Base-by-base conservation (phyloP, 2,888 invertebrate species). In the Polietes domitor region DNA sequence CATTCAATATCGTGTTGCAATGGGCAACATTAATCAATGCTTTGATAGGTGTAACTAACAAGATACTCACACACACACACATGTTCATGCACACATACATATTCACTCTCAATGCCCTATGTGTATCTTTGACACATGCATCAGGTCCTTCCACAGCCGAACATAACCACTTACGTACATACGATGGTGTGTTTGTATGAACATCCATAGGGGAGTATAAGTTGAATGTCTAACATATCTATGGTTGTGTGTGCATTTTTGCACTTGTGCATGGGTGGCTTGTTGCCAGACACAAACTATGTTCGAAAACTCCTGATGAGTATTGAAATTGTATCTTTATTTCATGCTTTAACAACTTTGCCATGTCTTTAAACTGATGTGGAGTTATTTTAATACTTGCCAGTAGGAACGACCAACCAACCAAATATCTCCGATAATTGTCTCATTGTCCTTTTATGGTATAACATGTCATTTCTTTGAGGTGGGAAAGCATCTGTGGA, bases 21-120 rank as follows among this genome's bases (percentile, higher is more conserved):
- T 55, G 77, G 73, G 77, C 73, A 53, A 80, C 76, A 77, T 83
- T 80, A 77, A 83, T 83, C 83, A 83, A 80, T 74, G 63, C 55
- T 73, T 77, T 80, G 73, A 63, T 77, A 80, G 73, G 77, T 83
- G 80, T 63, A 53, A 53, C 53, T 53, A 53, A 53, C 53, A 53
- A 21, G 53, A 53, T 19, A 53, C 53, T 6, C 7, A 21, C 19
- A 17, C 19, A 17, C 7, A 50, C 17, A 50, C 50, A 17, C 50
- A 50, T 17, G 17, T 50, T 6, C 50, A n/a, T 17, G 2, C 50
- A 17, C 53, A 53, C 1, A 53, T 21, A 53, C 53, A 53, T 10
- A 21, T 9, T 12, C 9, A 37, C 6, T 1, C 37, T n/a, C 37
- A 3, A 37, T 9, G 12, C 37, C 37, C 7, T 37, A 53, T 19